phyloP scores from a whole-genome alignment of 2,797 vertebrate genomes.

The Lithobates sylvaticus region DNA sequence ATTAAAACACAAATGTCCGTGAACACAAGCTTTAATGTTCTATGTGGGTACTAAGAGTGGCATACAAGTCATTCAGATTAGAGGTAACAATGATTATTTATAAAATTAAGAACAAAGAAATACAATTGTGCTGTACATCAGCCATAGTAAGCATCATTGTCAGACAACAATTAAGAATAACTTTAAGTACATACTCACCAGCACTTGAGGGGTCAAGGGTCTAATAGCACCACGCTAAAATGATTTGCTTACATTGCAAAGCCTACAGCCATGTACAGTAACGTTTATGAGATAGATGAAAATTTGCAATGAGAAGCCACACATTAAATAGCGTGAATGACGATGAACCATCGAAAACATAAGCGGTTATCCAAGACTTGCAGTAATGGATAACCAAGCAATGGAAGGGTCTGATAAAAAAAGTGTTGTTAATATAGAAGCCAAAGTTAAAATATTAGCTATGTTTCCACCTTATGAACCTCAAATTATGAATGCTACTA shows the following conservation, averaged over 20 bases:
- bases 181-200: neutral
- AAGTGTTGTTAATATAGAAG: neutral
- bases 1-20: no score
- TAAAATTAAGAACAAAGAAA: neutral
- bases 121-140: neutral
- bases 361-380: neutral
- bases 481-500: no score
- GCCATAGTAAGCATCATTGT: neutral
- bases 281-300: neutral
- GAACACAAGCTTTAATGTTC: no score
- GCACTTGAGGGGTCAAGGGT: neutral
- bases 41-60: no score
- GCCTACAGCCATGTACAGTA: neutral
- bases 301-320: neutral
- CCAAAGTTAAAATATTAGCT: neutral
- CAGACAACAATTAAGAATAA: neutral
- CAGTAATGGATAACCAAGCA: neutral
- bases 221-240: neutral
- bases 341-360: neutral
- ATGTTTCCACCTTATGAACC: no score
- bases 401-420: no score
- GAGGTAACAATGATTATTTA: neutral
- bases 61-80: neutral
- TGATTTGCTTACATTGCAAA: neutral
- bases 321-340: neutral